These are phyloP conservation scores for Empis stercorea DNA, from an alignment of 2,888 invertebrate species.

Conservation along the genomic window DNA sequence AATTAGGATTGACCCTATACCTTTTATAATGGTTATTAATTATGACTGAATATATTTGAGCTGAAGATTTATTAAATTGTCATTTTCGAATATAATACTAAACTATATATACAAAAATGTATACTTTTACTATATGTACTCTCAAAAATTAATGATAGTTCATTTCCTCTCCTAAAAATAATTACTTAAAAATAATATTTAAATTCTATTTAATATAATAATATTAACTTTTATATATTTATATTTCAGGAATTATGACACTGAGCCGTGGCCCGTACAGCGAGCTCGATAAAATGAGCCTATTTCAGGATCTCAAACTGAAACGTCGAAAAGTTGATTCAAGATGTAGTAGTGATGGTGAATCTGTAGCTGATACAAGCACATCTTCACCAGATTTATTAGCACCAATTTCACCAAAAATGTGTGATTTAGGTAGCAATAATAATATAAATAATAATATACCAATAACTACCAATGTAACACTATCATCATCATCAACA, in stretches of 20 bases:
- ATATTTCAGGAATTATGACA: slow-evolving; percentile 81
- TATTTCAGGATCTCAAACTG: slow-evolving; percentile 96
- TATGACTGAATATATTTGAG: no score
- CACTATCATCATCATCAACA: slow-evolving; percentile 19
- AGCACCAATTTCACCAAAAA: slow-evolving; percentile 72
- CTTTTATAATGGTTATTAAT: no score
- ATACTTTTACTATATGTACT: no score
- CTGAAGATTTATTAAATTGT: no score
- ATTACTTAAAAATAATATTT: no score
- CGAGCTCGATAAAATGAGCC: slow-evolving; percentile 97
- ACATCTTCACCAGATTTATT: slow-evolving; percentile 81
- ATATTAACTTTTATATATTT: background rate
- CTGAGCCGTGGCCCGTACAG: slow-evolving; percentile 89
- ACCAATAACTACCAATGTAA: slow-evolving; percentile 14
- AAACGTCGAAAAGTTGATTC: slow-evolving; percentile 96
- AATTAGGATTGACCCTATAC: no score
- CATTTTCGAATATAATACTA: no score
- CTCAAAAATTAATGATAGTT: no score
- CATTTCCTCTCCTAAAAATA: no score
- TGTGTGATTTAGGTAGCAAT: slow-evolving; percentile 39
- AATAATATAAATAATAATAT: slow-evolving; percentile 20
- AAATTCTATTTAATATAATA: no score
- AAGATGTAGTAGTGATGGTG: slow-evolving; percentile 93
- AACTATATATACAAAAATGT: no score
- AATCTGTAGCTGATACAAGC: slow-evolving; percentile 86